A percentile compares a stretch with the other conserved stretches of the same genome.
Conservation (phyloP, 2,888 invertebrate genomes). For the Apodemia duryi region DNA sequence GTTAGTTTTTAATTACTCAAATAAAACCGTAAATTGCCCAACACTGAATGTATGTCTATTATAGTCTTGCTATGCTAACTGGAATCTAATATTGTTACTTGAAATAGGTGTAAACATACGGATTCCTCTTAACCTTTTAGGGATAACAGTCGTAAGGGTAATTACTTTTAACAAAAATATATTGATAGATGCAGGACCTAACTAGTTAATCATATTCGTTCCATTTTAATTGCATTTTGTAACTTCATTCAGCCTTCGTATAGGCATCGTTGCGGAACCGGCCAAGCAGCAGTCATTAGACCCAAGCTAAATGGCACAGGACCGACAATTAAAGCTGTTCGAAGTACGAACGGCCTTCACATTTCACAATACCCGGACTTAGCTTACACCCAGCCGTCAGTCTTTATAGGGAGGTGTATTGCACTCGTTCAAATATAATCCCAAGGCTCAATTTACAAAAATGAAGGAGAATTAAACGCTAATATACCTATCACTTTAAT, state of each 20-base stretch:
- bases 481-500: neutral
- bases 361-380: slow-evolving; percentile 77
- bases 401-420: slow-evolving; percentile 23
- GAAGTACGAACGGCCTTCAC: slow-evolving; percentile 62
- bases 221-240: slow-evolving; percentile 7
- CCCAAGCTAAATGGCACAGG: slow-evolving; percentile 63
- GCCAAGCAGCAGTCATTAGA: slow-evolving; percentile 36
- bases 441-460: neutral
- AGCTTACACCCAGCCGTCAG: slow-evolving; percentile 53
- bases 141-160: neutral
- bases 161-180: neutral
- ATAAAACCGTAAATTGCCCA: too few species aligned
- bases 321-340: slow-evolving; percentile 47
- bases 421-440: neutral
- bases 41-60: too few species aligned
- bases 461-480: neutral
- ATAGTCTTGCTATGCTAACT: too few species aligned
- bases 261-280: slow-evolving; percentile 36
- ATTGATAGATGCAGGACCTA: neutral
- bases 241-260: slow-evolving; percentile 18
- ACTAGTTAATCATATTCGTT: neutral
- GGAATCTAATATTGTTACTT: too few species aligned
- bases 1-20: too few species aligned
- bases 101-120: too few species aligned
- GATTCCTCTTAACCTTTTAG: too few species aligned